Evolutionary conservation across 2,113 vertebrate genomes (phyloP).

Genomic region (Gadus chalcogrammus): DNA sequence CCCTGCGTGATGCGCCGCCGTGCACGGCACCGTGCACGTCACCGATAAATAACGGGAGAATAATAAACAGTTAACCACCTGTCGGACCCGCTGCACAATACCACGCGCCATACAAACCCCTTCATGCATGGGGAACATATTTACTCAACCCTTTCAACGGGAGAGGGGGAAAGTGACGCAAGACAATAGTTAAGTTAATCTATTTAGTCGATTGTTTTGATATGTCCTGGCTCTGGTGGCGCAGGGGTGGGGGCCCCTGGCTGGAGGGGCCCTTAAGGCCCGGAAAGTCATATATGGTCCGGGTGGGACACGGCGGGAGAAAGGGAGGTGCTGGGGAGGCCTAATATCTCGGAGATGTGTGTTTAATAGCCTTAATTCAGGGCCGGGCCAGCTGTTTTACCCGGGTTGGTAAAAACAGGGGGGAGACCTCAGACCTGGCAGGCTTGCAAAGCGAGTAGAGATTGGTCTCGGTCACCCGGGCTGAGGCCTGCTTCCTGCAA

Average conservation of each 20-base stretch:
- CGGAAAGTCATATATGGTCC: background rate
- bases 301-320: background rate
- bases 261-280: background rate
- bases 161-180: slow-evolving; percentile 88
- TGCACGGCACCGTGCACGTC: slow-evolving; percentile 38
- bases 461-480: slow-evolving; percentile 97
- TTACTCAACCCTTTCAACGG: slow-evolving; percentile 97
- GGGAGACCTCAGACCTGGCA: slow-evolving; percentile 86
- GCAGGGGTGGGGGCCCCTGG: slow-evolving; percentile 55
- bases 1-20: slow-evolving; percentile 28
- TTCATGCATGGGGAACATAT: slow-evolving; percentile 99
- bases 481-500: slow-evolving; percentile 94
- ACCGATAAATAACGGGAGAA: slow-evolving; percentile 71
- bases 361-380: slow-evolving; percentile 96
- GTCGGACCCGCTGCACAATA: slow-evolving; percentile 88
- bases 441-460: slow-evolving; percentile 96
- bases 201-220: slow-evolving; percentile 90
- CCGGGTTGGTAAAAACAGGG: slow-evolving; percentile 86
- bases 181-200: slow-evolving; percentile 96
- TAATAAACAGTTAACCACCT: slow-evolving; percentile 98
- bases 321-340: slow-evolving; percentile 48
- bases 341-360: slow-evolving; percentile 95
- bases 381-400: slow-evolving; percentile 90
- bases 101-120: slow-evolving; percentile 80
- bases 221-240: slow-evolving; percentile 81